These are phyloP conservation scores for Phalanger gymnotis DNA, from an alignment of 2,797 vertebrate genomes.

Conservation along the genomic window DNA sequence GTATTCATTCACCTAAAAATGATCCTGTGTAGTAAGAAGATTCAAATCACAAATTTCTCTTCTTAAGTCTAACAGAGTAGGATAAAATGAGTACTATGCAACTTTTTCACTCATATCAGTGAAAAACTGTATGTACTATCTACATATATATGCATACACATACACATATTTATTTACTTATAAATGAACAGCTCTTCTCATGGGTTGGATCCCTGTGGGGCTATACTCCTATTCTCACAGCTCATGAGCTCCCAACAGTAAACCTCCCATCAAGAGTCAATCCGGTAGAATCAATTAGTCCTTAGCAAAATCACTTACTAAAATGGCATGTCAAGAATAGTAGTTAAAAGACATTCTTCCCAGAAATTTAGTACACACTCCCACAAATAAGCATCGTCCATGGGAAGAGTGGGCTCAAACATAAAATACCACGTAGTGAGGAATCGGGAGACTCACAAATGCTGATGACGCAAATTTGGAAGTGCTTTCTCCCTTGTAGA, in stretches of 20 bases:
- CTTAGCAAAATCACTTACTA: neutral
- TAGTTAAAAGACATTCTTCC: neutral
- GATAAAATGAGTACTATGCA: neutral
- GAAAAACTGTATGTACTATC: neutral
- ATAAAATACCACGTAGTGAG: neutral
- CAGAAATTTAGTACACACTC: neutral
- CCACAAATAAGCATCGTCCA: neutral
- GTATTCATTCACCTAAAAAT: neutral
- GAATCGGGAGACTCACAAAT: neutral
- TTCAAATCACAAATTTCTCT: neutral
- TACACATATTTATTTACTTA: neutral
- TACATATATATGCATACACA: neutral
- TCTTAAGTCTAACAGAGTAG: neutral
- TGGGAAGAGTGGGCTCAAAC: neutral
- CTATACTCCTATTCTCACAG: neutral
- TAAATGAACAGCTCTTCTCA: neutral
- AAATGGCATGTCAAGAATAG: neutral
- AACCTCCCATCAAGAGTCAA: neutral
- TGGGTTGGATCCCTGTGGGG: neutral
- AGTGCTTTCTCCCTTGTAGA: neutral
- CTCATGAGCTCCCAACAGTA: neutral
- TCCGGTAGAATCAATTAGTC: neutral
- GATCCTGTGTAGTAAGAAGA: neutral
- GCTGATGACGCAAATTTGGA: neutral
- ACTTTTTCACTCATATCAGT: neutral